Evolutionary conservation across 2,888 invertebrate genomes (phyloP).

Genomic region (Sinelater perroti): DNA sequence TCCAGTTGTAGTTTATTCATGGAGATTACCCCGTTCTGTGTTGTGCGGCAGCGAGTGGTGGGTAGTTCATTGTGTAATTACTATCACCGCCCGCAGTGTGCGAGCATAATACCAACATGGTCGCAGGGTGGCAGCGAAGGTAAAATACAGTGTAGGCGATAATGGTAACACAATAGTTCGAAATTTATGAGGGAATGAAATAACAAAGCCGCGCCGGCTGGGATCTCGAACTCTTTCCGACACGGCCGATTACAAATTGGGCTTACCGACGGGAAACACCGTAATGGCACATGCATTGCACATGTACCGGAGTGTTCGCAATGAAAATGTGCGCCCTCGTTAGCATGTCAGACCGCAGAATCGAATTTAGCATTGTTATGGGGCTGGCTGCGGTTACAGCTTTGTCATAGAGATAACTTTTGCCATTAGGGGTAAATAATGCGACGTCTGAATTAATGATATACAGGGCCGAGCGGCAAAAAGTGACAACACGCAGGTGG

Average conservation of each 20-base stretch:
- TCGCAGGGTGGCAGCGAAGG: neutral
- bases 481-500: neutral
- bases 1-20: constrained; percentile 8
- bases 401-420: constrained; percentile 13
- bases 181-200: constrained; percentile 19
- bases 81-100: constrained; percentile 1
- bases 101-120: constrained; percentile 11
- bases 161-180: constrained; percentile 14
- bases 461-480: neutral
- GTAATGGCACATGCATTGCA: constrained; percentile 3
- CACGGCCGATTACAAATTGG: constrained; percentile 15
- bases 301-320: constrained; percentile 14
- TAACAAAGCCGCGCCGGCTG: constrained; percentile 13
- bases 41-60: neutral
- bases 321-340: constrained; percentile 17
- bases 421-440: constrained; percentile 18
- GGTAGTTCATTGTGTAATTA: constrained; percentile 11
- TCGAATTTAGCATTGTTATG: constrained; percentile 17
- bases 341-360: constrained; percentile 16
- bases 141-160: constrained; percentile 15
- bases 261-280: constrained; percentile 12
- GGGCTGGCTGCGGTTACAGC: constrained; percentile 9
- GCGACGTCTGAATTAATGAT: constrained; percentile 13
- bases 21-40: neutral
- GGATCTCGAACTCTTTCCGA: constrained; percentile 17